Percentiles rank a stretch among this genome's conserved stretches.
phyloP scores from a whole-genome alignment of 2,797 vertebrate genomes.

The Cetoscarus ocellatus region DNA sequence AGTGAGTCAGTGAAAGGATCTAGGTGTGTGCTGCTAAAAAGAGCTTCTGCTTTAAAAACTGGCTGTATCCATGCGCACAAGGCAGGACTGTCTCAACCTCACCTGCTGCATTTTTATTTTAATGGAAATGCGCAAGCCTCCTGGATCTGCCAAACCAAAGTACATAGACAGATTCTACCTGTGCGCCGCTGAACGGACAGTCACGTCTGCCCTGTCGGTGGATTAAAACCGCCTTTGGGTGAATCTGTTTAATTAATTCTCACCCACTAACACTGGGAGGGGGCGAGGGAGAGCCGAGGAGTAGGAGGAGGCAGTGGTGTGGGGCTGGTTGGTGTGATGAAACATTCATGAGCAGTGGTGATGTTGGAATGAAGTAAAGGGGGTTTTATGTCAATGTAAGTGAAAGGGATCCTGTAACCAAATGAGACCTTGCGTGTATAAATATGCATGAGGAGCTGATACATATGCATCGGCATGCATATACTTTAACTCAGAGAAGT shows the following conservation, averaged over 20 bases:
- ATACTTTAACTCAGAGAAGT: not conserved
- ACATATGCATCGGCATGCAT: slow-evolving; percentile 16
- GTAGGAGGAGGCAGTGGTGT: slow-evolving; percentile 9
- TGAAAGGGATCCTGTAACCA: slow-evolving; percentile 45
- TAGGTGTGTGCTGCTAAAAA: slow-evolving; percentile 35
- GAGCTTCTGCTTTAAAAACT: slow-evolving; percentile 44
- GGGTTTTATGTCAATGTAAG: slow-evolving; percentile 57
- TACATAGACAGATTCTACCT: slow-evolving; percentile 31
- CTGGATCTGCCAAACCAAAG: not conserved
- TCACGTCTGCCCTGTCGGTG: slow-evolving; percentile 55
- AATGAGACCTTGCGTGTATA: slow-evolving; percentile 20
- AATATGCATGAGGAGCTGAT: slow-evolving; percentile 35
- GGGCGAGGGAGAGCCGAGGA: slow-evolving; percentile 22
- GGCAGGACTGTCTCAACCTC: slow-evolving; percentile 27
- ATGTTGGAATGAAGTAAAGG: slow-evolving; percentile 51
- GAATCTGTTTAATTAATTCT: slow-evolving; percentile 73
- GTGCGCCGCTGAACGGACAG: slow-evolving; percentile 41
- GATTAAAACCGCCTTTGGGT: slow-evolving; percentile 61
- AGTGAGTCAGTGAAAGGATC: slow-evolving; percentile 75
- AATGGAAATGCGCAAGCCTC: slow-evolving; percentile 17
- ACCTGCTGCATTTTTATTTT: slow-evolving; percentile 9
- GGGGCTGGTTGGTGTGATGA: slow-evolving; percentile 45
- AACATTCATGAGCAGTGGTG: slow-evolving; percentile 73
- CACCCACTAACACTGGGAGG: slow-evolving; percentile 59
- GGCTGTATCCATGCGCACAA: slow-evolving; percentile 38